Evolutionary conservation across 2,113 vertebrate species (phyloP).

Genomic region (Serilophus lunatus): DNA sequence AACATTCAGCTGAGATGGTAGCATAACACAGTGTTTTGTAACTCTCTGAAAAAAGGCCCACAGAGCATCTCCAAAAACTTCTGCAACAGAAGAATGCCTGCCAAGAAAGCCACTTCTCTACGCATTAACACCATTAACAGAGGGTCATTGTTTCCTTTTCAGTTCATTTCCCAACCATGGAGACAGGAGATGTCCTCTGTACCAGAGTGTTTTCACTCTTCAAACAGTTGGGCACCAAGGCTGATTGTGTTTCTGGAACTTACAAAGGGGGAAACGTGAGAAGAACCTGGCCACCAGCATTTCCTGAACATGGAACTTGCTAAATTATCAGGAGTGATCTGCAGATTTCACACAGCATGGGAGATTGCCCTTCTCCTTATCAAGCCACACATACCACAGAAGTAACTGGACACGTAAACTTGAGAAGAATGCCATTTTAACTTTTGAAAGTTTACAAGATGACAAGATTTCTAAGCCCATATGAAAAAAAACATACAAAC

Average conservation of each 20-base stretch:
- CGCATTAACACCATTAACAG: neutral
- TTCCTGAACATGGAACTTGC: neutral
- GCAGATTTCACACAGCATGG: neutral
- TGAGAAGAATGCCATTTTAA: neutral
- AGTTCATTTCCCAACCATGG: neutral
- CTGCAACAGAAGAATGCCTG: neutral
- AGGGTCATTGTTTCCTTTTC: neutral
- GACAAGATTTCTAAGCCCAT: neutral
- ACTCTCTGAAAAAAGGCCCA: neutral
- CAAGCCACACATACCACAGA: neutral
- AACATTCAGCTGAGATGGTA: neutral
- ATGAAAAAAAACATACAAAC: neutral
- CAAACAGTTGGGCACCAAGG: neutral
- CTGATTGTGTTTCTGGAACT: neutral
- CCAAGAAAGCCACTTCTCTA: neutral
- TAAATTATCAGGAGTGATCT: neutral
- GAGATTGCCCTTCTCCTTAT: neutral
- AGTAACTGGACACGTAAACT: neutral
- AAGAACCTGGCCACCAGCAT: neutral
- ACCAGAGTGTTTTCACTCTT: neutral
- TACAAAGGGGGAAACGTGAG: neutral
- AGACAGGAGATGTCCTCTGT: neutral
- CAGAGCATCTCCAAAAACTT: neutral
- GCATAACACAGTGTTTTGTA: neutral
- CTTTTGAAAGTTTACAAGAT: neutral